phyloP scores from a whole-genome alignment of 2,797 vertebrate genomes.

The Anguilla marmorata region DNA sequence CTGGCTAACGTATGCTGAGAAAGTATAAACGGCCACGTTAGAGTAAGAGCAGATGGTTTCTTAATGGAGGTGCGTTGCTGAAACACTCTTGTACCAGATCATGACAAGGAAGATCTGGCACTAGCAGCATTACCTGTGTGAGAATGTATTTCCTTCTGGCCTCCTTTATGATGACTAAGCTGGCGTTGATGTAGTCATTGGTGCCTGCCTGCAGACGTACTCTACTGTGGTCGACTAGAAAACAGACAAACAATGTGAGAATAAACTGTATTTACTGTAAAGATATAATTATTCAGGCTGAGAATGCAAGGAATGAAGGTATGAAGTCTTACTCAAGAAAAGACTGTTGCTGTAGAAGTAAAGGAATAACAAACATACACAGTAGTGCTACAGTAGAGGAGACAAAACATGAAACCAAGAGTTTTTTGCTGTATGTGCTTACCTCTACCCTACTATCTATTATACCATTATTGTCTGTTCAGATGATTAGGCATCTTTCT shows the following conservation, averaged over 20 bases:
- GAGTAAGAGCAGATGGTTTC: background rate
- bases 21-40: background rate
- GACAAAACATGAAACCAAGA: too few relatives aligned
- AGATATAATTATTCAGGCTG: background rate
- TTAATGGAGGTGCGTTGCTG: background rate
- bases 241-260: slow-evolving; percentile 24
- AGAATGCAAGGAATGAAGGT: background rate
- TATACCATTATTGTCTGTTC: too few relatives aligned
- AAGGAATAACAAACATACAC: background rate
- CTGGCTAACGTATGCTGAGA: background rate
- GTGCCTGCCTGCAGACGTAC: slow-evolving; percentile 87
- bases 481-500: too few relatives aligned
- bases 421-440: too few relatives aligned
- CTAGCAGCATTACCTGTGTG: slow-evolving; percentile 83
- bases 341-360: background rate
- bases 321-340: background rate
- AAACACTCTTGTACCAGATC: background rate
- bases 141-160: slow-evolving; percentile 96
- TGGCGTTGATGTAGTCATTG: slow-evolving; percentile 97
- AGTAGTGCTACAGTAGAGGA: too few relatives aligned
- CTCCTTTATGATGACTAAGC: slow-evolving; percentile 91
- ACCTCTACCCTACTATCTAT: too few relatives aligned
- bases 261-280: background rate
- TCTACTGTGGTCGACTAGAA: slow-evolving; percentile 96
- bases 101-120: background rate